Evolutionary conservation across 1,140 invertebrate genomes (phyloP).

Genomic region (Gryllus bimaculatus): DNA sequence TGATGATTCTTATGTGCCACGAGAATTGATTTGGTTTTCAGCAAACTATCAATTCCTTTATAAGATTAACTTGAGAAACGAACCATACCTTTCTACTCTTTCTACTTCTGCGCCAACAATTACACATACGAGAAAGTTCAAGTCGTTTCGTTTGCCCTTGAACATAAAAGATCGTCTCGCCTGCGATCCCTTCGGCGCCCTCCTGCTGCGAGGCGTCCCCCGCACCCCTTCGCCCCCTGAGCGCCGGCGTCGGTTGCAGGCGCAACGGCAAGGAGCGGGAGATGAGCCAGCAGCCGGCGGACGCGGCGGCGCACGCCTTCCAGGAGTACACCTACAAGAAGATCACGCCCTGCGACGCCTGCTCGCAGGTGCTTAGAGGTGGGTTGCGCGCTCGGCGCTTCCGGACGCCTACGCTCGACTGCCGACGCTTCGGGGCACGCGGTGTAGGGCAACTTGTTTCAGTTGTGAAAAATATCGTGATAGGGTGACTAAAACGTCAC

Average conservation of each 20-base stretch:
- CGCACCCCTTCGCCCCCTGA: background rate
- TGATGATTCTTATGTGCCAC: no score
- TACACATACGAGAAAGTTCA: no score
- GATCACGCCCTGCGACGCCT: conserved; percentile 88
- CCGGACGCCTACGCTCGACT: background rate
- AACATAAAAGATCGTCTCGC: no score
- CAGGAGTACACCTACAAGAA: conserved; percentile 93
- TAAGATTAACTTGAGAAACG: no score
- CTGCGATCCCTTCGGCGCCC: no score
- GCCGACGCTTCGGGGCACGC: background rate
- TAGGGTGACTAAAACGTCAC: background rate
- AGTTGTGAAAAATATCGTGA: background rate
- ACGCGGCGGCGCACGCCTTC: conserved; percentile 66
- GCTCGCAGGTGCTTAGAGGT: conserved; percentile 84
- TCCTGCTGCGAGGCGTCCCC: background rate
- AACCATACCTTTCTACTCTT: no score
- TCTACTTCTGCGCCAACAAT: no score
- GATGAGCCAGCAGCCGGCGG: conserved; percentile 28
- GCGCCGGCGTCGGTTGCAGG: conserved; percentile 27
- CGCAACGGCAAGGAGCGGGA: conserved; percentile 25
- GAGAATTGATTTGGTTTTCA: no score
- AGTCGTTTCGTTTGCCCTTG: no score
- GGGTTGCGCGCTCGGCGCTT: conserved; percentile 27
- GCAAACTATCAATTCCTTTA: no score
- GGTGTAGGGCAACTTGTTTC: no score